These are phyloP conservation scores for Coleophora flavipennella DNA, from an alignment of 2,888 invertebrate species.

Conservation along the genomic window DNA sequence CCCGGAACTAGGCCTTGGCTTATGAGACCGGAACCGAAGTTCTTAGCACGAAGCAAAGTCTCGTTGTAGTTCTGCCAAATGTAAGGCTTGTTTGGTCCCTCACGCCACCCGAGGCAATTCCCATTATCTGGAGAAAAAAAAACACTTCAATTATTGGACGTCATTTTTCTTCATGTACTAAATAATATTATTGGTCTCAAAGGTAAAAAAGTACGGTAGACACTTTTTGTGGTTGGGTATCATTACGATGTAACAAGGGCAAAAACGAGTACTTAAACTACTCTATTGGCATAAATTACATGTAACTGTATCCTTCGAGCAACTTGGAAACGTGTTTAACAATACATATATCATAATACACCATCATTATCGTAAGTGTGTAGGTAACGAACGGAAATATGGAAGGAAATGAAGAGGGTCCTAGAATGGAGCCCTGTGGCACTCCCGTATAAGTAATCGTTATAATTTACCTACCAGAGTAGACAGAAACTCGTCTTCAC, in stretches of 20 bases:
- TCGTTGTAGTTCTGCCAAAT: slow-evolving; percentile 95
- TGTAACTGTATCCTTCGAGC: slow-evolving; percentile 52
- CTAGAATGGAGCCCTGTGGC: slow-evolving; percentile 40
- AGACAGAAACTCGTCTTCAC: slow-evolving; percentile 6
- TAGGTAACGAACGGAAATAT: slow-evolving; percentile 54
- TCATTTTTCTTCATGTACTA: background rate
- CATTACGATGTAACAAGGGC: slow-evolving; percentile 16
- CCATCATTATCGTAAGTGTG: slow-evolving; percentile 48
- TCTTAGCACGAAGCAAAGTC: slow-evolving; percentile 89
- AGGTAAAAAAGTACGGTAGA: no score
- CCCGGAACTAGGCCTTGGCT: slow-evolving; percentile 83
- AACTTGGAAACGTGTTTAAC: slow-evolving; percentile 44
- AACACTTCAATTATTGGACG: background rate
- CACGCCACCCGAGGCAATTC: slow-evolving; percentile 92
- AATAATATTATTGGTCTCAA: no score
- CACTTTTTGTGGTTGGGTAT: no score
- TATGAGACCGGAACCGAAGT: slow-evolving; percentile 93
- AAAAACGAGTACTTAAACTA: slow-evolving; percentile 12
- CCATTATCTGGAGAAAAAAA: slow-evolving; percentile 81
- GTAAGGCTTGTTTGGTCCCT: slow-evolving; percentile 87
- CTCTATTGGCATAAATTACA: slow-evolving; percentile 44
- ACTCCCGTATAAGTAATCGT: slow-evolving; percentile 32
- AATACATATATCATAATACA: slow-evolving; percentile 54
- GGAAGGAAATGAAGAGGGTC: slow-evolving; percentile 41
- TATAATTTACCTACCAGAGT: slow-evolving; percentile 18